Evolutionary conservation across 1,140 invertebrate species (phyloP), one percentile per base, ranked within the genome.

Genomic region (Dufourea novaeangliae): DNA sequence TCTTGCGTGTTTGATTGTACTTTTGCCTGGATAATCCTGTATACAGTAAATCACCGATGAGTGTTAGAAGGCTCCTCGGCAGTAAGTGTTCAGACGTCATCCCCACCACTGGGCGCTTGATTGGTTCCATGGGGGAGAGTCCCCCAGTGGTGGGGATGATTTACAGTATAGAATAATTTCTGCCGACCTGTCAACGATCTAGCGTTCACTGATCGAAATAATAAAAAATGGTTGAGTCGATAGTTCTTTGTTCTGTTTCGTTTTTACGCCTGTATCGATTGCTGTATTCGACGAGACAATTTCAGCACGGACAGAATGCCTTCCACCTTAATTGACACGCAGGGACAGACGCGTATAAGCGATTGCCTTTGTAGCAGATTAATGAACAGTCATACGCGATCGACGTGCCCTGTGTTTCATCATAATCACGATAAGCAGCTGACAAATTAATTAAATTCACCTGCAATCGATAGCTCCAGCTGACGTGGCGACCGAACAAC

Each of bases 381-480:
- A 56, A 75, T 68, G 72, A 75, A 75, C 72, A 57, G 37, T 68
- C 50, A 8, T 44, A 44, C 20, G 37, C 50, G 46, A 68, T 44
- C 34, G 63, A 68, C 72, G 57, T 68, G 14, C 17, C 32, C 22
- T 12, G 41, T 70, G 32, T 77, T 77, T 61, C 66, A 44, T 41
- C 57, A 57, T 32, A n/a, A 56, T 54, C 25, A 11, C 46, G 75
- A 77, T 71, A 77, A 77, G 59, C 67, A 68, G 67, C 29, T 34
- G 44, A 59, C 75, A 41, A 77, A 77, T 77, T 71, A 77, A 77
- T 77, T 71, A 77, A 71, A 77, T 71, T 76, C 75, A 56, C 63
- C 68, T 71, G 57, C 44, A 77, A 77, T 77, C 68, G 75, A 77
- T 77, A 77, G 57, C 34, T n/a, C 67, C 68, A 52, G 57, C 68